These are phyloP conservation scores for Elymnias hypermnestra DNA, from an alignment of 1,140 invertebrate genomes.

Conservation along the genomic window DNA sequence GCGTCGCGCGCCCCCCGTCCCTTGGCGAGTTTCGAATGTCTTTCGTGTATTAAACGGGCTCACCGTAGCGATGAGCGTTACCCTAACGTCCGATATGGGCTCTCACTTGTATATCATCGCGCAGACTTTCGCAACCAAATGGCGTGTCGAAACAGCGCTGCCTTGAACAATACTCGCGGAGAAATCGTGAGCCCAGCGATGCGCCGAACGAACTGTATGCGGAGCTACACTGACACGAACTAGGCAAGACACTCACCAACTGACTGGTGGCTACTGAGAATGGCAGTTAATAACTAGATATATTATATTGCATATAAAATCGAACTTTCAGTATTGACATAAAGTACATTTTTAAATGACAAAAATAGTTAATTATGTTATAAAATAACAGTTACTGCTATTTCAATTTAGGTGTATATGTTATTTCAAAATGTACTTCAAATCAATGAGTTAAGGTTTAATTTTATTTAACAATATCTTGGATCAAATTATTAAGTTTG, in stretches of 20 bases:
- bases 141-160: constrained; percentile 64
- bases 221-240: constrained; percentile 38
- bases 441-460: too few species aligned
- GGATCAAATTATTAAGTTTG: too few species aligned
- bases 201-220: constrained; percentile 35
- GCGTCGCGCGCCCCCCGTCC: constrained; percentile 70
- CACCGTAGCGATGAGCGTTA: constrained; percentile 72
- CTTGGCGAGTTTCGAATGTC: constrained; percentile 67
- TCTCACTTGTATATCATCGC: constrained; percentile 76
- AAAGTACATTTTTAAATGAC: too few species aligned
- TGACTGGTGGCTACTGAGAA: too few species aligned
- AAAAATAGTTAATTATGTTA: too few species aligned
- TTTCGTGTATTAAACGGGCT: constrained; percentile 62
- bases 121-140: constrained; percentile 71
- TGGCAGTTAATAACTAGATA: too few species aligned
- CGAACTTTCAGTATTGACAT: too few species aligned
- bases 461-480: too few species aligned
- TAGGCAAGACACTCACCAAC: constrained; percentile 15
- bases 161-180: constrained; percentile 46
- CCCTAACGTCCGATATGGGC: constrained; percentile 61
- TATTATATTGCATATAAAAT: too few species aligned
- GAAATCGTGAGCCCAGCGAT: constrained; percentile 42
- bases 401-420: too few species aligned
- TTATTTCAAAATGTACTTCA: too few species aligned
- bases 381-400: too few species aligned